phyloP scores from a whole-genome alignment of 2,797 vertebrate genomes.

The Macropus fuliginosus region DNA sequence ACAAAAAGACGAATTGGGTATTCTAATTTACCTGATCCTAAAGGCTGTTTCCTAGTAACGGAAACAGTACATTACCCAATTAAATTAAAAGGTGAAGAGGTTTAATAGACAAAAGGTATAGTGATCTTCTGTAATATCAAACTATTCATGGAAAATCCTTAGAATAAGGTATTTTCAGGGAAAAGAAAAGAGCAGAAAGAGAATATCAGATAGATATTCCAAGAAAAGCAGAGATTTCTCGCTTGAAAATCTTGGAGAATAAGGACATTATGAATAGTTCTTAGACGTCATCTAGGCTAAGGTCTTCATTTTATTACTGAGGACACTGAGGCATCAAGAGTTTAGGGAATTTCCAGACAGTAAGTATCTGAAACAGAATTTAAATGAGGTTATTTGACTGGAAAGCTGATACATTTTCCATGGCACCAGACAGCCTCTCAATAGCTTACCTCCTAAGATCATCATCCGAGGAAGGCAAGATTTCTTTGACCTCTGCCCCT shows the following conservation, averaged over 20 bases:
- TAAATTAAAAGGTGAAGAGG: constrained; percentile 60
- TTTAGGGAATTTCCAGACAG: background rate
- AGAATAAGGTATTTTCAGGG: background rate
- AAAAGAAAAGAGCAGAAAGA: background rate
- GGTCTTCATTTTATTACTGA: background rate
- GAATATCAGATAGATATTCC: background rate
- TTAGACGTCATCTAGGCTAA: background rate
- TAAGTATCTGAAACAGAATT: background rate
- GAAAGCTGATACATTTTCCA: background rate
- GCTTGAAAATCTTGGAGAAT: background rate
- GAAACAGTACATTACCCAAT: constrained; percentile 63
- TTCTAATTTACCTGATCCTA: constrained; percentile 61
- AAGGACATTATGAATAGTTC: background rate
- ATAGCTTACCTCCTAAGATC: background rate
- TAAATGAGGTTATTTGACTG: background rate
- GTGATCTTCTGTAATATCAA: constrained; percentile 36
- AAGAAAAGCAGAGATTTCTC: background rate
- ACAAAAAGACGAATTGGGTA: constrained; percentile 46
- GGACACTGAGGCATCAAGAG: background rate
- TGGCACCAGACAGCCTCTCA: background rate
- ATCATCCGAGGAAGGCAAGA: background rate
- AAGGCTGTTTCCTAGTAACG: constrained; percentile 66
- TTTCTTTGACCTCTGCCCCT: background rate
- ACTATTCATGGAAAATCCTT: background rate
- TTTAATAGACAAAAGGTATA: constrained; percentile 52